Evolutionary conservation across 2,888 invertebrate genomes (phyloP).

Genomic region (Gastrophysa polygoni): DNA sequence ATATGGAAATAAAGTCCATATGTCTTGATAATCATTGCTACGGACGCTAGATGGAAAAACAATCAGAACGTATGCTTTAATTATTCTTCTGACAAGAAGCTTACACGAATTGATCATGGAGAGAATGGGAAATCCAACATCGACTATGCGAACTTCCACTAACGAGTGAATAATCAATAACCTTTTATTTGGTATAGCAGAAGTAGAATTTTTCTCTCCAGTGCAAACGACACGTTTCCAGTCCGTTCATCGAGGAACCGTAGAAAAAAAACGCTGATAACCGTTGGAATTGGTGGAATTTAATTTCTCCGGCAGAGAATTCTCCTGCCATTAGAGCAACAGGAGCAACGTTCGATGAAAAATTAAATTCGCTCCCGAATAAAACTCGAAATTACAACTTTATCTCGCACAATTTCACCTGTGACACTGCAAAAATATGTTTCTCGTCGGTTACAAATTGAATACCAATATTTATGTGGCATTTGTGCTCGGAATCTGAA

Average conservation of each 20-base stretch:
- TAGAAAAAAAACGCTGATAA: slow-evolving; percentile 38
- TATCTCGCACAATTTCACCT: neutral
- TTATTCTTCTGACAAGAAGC: too few relatives aligned
- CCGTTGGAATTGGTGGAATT: slow-evolving; percentile 40
- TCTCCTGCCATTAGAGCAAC: slow-evolving; percentile 25
- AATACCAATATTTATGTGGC: slow-evolving; percentile 1
- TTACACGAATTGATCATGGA: too few relatives aligned
- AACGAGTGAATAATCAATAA: too few relatives aligned
- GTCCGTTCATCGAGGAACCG: slow-evolving; percentile 36
- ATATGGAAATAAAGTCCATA: too few relatives aligned
- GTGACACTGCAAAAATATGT: neutral
- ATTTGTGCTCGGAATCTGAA: neutral
- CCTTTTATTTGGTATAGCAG: too few relatives aligned
- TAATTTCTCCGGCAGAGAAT: slow-evolving; percentile 40
- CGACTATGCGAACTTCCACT: too few relatives aligned
- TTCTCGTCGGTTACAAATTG: neutral
- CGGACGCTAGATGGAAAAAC: too few relatives aligned
- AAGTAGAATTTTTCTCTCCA: slow-evolving; percentile 33
- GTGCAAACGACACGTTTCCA: slow-evolving; percentile 40
- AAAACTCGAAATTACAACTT: slow-evolving; percentile 1
- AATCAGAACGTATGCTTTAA: too few relatives aligned
- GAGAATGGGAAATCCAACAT: too few relatives aligned
- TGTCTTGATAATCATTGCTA: too few relatives aligned
- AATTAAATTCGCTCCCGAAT: slow-evolving; percentile 4
- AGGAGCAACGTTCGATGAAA: slow-evolving; percentile 27